Conservation (phyloP, 2,797 vertebrate species). For the Aplochiton taeniatus region DNA sequence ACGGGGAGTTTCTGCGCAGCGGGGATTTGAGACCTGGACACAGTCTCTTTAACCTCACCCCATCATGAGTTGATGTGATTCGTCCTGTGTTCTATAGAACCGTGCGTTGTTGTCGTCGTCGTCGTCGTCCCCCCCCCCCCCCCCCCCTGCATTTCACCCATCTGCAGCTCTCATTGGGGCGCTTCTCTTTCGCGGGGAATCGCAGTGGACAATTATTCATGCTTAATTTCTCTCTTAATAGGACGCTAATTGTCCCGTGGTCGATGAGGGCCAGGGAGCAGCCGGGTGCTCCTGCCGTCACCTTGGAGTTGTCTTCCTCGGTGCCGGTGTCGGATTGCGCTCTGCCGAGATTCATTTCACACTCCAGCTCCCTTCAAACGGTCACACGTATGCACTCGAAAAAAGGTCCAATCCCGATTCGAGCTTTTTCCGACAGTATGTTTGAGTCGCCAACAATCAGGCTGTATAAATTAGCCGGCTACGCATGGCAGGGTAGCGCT, state of each 20-base stretch:
- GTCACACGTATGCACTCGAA: constrained; percentile 13
- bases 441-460: constrained; percentile 50
- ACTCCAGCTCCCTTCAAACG: constrained; percentile 45
- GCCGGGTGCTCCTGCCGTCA: constrained; percentile 22
- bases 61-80: too few relatives aligned
- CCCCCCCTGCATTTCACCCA: constrained; percentile 3
- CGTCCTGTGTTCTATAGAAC: too few relatives aligned
- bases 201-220: constrained; percentile 28
- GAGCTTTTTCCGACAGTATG: constrained; percentile 40
- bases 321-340: constrained; percentile 40
- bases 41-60: background rate
- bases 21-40: constrained; percentile 21
- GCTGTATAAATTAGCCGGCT: constrained; percentile 51
- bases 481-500: constrained; percentile 31
- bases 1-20: constrained; percentile 8
- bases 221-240: constrained; percentile 53
- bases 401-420: constrained; percentile 30
- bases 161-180: constrained; percentile 26
- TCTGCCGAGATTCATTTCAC: constrained; percentile 58
- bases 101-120: too few relatives aligned
- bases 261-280: constrained; percentile 30
- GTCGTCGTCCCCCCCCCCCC: too few relatives aligned
- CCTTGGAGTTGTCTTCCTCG: constrained; percentile 27
- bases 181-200: constrained; percentile 37
- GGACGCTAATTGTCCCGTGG: constrained; percentile 37